Evolutionary conservation across 2,888 invertebrate species (phyloP).

Genomic region (Euplexia lucipara): DNA sequence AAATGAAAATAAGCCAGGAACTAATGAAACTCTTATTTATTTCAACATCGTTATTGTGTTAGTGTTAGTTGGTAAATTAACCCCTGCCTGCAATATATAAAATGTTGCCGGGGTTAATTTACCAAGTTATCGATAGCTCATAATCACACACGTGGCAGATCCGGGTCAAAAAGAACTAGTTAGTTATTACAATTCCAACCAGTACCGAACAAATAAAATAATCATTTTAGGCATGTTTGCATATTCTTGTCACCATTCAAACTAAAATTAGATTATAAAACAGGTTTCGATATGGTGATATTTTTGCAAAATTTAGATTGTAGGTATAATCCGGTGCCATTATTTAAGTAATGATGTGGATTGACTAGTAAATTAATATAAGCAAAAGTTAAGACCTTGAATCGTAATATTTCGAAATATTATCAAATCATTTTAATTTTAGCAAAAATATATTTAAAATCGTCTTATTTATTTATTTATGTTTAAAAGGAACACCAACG

Average conservation of each 20-base stretch:
- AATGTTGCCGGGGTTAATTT: constrained; percentile 26
- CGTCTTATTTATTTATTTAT: no score
- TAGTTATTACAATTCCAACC: constrained; percentile 73
- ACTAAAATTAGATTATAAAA: constrained; percentile 51
- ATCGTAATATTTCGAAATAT: constrained; percentile 42
- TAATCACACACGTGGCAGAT: constrained; percentile 77
- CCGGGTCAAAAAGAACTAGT: constrained; percentile 86
- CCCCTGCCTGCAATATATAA: no score
- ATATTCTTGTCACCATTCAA: constrained; percentile 63
- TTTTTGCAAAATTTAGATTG: constrained; percentile 38
- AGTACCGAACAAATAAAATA: constrained; percentile 63
- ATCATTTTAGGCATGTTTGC: constrained; percentile 59
- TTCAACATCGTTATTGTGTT: constrained; percentile 19
- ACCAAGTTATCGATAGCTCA: constrained; percentile 37
- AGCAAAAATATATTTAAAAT: constrained; percentile 19
- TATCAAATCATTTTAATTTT: constrained; percentile 19
- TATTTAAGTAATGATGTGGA: constrained; percentile 45
- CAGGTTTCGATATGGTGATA: constrained; percentile 36
- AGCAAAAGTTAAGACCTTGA: constrained; percentile 51
- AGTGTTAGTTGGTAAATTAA: constrained; percentile 11
- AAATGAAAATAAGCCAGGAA: no score
- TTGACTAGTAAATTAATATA: constrained; percentile 44
- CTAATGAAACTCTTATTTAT: constrained; percentile 24
- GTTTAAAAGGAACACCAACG: no score
- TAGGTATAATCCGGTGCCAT: constrained; percentile 37